Evolutionary conservation across 2,797 vertebrate genomes (phyloP).

Genomic region (Protosalanx chinensis): DNA sequence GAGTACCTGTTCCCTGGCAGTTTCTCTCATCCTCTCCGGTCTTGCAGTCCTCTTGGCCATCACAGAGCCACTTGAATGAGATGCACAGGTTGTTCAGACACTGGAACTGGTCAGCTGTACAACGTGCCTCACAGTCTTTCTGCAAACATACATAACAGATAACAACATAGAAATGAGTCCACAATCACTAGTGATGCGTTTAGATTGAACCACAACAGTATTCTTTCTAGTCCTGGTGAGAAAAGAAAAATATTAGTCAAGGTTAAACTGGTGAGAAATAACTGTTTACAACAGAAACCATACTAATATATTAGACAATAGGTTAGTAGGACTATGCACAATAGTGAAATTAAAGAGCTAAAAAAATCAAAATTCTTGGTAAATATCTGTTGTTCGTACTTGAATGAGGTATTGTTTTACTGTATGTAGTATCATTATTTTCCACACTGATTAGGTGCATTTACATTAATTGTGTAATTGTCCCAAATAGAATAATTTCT

Average conservation of each 20-base stretch:
- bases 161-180: neutral
- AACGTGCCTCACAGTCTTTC: constrained; percentile 90
- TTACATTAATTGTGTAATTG: constrained; percentile 27
- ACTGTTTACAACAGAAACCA: neutral
- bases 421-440: constrained; percentile 30
- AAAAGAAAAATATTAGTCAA: too few species aligned
- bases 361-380: neutral
- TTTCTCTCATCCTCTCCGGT: constrained; percentile 91
- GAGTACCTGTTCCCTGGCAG: constrained; percentile 77
- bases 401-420: constrained; percentile 50
- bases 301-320: constrained; percentile 30
- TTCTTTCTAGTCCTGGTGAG: too few species aligned
- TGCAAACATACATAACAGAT: constrained; percentile 52
- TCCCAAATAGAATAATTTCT: constrained; percentile 27
- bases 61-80: constrained; percentile 89
- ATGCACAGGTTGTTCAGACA: constrained; percentile 94
- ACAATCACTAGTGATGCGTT: neutral
- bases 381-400: constrained; percentile 51
- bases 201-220: neutral
- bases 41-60: constrained; percentile 95
- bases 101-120: constrained; percentile 90
- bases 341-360: constrained; percentile 20
- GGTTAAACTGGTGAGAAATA: neutral
- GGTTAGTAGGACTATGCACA: constrained; percentile 27
- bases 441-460: constrained; percentile 33